Conservation (phyloP, 2,888 invertebrate species). For the Caenorhabditis panamensis region DNA sequence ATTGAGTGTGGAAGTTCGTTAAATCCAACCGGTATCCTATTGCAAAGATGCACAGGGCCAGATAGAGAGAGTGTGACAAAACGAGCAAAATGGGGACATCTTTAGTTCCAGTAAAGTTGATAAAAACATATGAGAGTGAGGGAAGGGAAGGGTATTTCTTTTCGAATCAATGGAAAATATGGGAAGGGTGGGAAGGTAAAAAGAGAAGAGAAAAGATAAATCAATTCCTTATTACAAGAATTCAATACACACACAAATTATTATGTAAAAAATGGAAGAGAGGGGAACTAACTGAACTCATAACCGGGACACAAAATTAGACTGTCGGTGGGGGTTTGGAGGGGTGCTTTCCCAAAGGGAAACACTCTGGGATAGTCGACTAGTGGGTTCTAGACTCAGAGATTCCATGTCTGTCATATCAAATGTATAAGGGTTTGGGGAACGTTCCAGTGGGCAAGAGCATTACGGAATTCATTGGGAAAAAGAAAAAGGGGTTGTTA, state of each 20-base stretch:
- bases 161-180: too few species aligned
- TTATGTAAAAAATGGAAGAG: background rate
- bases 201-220: slow-evolving; percentile 3
- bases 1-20: slow-evolving; percentile 24
- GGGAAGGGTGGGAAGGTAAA: slow-evolving; percentile 8
- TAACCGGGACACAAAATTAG: slow-evolving; percentile 53
- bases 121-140: slow-evolving; percentile 19
- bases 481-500: background rate
- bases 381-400: slow-evolving; percentile 37
- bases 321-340: slow-evolving; percentile 40
- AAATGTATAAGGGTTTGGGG: slow-evolving; percentile 23
- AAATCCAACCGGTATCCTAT: slow-evolving; percentile 52
- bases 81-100: slow-evolving; percentile 13
- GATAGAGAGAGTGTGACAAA: slow-evolving; percentile 6
- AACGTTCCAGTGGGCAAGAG: slow-evolving; percentile 56
- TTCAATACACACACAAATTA: background rate
- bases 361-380: slow-evolving; percentile 34
- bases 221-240: too few species aligned
- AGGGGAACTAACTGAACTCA: background rate
- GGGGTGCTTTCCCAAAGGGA: slow-evolving; percentile 11
- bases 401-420: slow-evolving; percentile 46
- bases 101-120: slow-evolving; percentile 34
- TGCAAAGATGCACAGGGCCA: slow-evolving; percentile 51
- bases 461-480: slow-evolving; percentile 34
- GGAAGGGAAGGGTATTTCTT: slow-evolving; percentile 32